These are phyloP conservation scores for Leptopilina clavipes DNA, from an alignment of 1,140 invertebrate species.

Conservation along the genomic window DNA sequence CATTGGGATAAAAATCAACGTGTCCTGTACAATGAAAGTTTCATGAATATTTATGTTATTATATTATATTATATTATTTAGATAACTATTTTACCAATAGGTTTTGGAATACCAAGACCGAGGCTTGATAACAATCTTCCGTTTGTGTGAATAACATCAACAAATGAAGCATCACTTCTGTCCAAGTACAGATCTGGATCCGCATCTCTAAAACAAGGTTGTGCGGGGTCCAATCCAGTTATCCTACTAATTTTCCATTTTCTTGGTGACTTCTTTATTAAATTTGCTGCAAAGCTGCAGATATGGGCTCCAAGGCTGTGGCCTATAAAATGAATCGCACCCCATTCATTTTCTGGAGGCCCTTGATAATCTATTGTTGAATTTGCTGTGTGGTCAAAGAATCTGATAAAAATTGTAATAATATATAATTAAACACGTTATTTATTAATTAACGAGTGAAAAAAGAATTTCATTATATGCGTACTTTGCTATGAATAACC, in stretches of 20 bases:
- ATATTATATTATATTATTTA: too few species aligned
- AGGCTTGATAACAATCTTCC: constrained; percentile 70
- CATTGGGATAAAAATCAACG: constrained; percentile 83
- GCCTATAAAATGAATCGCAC: constrained; percentile 74
- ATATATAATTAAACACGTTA: constrained; percentile 17
- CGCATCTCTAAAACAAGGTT: constrained; percentile 77
- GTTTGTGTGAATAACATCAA: constrained; percentile 84
- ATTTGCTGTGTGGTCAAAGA: constrained; percentile 58
- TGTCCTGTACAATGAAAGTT: constrained; percentile 72
- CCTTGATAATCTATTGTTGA: constrained; percentile 40
- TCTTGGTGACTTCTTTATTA: constrained; percentile 65
- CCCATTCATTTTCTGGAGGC: constrained; percentile 46
- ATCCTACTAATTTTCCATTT: constrained; percentile 67
- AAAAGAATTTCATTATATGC: constrained; percentile 10
- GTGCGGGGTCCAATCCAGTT: constrained; percentile 79
- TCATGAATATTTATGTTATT: too few species aligned
- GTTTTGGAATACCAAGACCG: constrained; percentile 77
- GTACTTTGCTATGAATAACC: constrained; percentile 75
- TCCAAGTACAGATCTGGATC: constrained; percentile 74
- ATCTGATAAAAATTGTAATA: constrained; percentile 54
- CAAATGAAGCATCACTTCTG: constrained; percentile 78
- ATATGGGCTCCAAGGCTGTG: constrained; percentile 81
- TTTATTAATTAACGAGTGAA: background rate
- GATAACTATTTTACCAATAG: constrained; percentile 76
- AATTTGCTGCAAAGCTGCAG: constrained; percentile 75